Base-by-base conservation (phyloP, 2,888 invertebrate species). In the Lycia hirtaria region DNA sequence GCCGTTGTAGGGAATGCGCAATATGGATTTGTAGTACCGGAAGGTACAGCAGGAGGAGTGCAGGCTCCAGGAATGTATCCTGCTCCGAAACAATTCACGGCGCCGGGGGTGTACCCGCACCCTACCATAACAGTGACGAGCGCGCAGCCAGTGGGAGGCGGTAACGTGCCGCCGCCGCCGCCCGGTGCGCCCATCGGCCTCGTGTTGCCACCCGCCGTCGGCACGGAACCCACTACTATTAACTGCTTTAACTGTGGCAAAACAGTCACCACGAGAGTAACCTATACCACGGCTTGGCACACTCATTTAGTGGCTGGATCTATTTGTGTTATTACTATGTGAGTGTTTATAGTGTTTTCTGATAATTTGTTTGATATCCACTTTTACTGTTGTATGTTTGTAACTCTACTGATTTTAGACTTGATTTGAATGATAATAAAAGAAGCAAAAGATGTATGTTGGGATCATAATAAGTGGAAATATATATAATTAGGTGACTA, bases 281-380 rank as follows among this genome's bases (percentile, higher is more conserved):
- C 79, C 45, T 91, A 90, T 65, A 87, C 88, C 32, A 91, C 92
- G 9, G 89, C 90, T 33, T 92, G 91, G 92, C 92, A 91, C 62
- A 92, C 92, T 53, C 92, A 92, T 69, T 75, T 92, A 64, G 87
- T 90, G 24, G 91, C 91, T 60, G 91, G 91, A 59, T 88, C 91
- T 49, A 74, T 91, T 58, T 92, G 92, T 68, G 83, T 92, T 14
- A 86, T 88, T 45, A 91, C 91, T 12, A 89, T 90, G 91, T 92
- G 73, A 85, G 90, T 87, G 62, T 49, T 37, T n/a, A n/a, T n/a
- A n/a, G n/a, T n/a, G 4, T 32, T 10, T 17, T 35, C 10, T 10
- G 19, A 17, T 19, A 35, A 17, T 19, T 49, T 12, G 7, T 41
- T 12, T 40, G 32, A 28, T 15, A 10, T 19, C 10, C 9, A 19